Evolutionary conservation across 35 echinoderm and acorn worm genomes (phyloP).

Genomic region (Heliocidaris erythrogramma): DNA sequence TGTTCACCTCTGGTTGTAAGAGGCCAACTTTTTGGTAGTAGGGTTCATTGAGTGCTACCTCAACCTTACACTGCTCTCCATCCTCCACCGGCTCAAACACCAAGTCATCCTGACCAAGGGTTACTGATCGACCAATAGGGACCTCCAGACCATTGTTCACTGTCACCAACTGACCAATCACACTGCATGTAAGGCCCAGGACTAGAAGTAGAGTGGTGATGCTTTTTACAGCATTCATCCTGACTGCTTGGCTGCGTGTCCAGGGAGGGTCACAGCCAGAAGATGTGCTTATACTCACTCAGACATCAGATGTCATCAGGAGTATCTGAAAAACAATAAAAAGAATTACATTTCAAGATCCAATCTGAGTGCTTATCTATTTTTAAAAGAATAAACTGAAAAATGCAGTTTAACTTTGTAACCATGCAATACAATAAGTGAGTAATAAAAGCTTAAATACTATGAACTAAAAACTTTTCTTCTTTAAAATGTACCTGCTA

Average conservation of each 20-base stretch:
- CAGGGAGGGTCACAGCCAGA: background rate
- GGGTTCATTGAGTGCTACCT: conserved; percentile 84
- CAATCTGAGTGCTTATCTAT: no score
- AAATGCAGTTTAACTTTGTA: background rate
- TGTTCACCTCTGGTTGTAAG: conserved; percentile 85
- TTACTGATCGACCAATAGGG: conserved; percentile 84
- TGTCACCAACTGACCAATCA: conserved; percentile 87
- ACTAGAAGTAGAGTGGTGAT: conserved; percentile 37
- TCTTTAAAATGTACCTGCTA: no score
- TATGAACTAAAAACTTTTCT: no score
- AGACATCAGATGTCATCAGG: background rate
- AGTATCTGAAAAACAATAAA: background rate
- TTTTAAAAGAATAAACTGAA: background rate
- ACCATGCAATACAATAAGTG: no score
- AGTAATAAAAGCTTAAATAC: no score
- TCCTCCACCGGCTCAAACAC: conserved; percentile 55
- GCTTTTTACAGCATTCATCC: background rate
- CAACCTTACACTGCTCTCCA: conserved; percentile 81
- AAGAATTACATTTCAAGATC: background rate
- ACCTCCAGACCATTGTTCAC: conserved; percentile 81
- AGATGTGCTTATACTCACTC: background rate
- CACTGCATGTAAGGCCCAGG: background rate
- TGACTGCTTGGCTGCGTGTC: background rate
- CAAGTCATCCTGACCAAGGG: conserved; percentile 64
- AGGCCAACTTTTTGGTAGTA: conserved; percentile 86